Conservation (phyloP, 1,140 invertebrate species). For the Phocides pigmalion region DNA sequence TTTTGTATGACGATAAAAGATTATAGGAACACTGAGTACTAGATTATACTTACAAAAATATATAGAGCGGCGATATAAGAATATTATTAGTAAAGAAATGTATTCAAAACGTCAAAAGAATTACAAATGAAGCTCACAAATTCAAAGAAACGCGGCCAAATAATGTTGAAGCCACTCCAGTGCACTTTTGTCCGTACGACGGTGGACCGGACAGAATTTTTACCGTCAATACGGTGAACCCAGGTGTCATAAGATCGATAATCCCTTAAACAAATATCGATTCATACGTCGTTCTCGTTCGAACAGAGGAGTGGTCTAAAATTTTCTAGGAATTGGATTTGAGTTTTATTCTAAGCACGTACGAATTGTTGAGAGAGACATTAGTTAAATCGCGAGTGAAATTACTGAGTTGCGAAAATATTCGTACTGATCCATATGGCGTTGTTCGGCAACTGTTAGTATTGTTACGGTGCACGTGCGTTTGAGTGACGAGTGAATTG, state of each 20-base stretch:
- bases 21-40: too few species aligned
- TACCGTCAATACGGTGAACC: background rate
- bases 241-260: slow-evolving; percentile 3
- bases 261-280: background rate
- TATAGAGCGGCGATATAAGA: too few species aligned
- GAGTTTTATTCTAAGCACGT: slow-evolving; percentile 50
- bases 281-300: background rate
- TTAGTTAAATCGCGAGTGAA: slow-evolving; percentile 55
- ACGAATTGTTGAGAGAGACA: slow-evolving; percentile 50
- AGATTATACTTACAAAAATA: too few species aligned
- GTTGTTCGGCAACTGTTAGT: slow-evolving; percentile 1
- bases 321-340: slow-evolving; percentile 20
- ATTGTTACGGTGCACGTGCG: slow-evolving; percentile 3
- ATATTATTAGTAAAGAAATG: background rate
- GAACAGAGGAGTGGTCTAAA: slow-evolving; percentile 23
- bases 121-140: slow-evolving; percentile 18
- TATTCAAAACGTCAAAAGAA: slow-evolving; percentile 20
- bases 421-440: slow-evolving; percentile 18
- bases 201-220: slow-evolving; percentile 11
- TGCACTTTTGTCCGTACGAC: slow-evolving; percentile 5
- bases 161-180: background rate
- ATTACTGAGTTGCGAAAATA: slow-evolving; percentile 42
- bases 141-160: background rate
- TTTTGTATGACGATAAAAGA: too few species aligned
- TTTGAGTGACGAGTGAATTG: background rate